These are phyloP conservation scores for Condylura cristata DNA, from an alignment of 2,113 vertebrate species.

Conservation along the genomic window DNA sequence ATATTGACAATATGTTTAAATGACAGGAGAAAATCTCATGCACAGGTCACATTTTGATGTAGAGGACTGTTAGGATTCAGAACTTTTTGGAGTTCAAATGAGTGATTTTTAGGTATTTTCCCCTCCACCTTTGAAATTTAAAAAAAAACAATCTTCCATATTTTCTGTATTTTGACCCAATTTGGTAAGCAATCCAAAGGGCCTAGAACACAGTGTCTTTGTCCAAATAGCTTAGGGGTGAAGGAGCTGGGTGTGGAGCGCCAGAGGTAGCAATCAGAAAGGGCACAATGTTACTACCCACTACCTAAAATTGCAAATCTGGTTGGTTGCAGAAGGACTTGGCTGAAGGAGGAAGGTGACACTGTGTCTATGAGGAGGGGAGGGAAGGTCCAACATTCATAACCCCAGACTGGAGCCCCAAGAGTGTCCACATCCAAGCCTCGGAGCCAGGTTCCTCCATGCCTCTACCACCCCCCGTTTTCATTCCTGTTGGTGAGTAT, in stretches of 20 bases:
- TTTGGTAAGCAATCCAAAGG: neutral
- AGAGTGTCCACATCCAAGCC: neutral
- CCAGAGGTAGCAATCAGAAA: neutral
- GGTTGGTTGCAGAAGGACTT: neutral
- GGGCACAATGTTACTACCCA: too few relatives aligned
- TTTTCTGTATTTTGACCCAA: neutral
- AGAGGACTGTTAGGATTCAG: too few relatives aligned
- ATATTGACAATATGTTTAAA: too few relatives aligned
- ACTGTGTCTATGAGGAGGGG: neutral
- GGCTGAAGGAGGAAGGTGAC: neutral
- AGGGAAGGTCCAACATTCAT: neutral
- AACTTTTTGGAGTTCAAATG: neutral
- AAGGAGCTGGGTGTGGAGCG: neutral
- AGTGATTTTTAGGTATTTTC: neutral
- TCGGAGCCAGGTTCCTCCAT: too few relatives aligned
- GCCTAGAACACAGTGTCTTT: neutral
- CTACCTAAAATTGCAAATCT: neutral
- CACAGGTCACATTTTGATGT: neutral
- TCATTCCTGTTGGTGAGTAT: neutral
- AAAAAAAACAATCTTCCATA: neutral
- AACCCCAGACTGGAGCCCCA: neutral
- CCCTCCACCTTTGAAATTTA: neutral
- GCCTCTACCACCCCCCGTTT: neutral
- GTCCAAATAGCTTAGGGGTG: too few relatives aligned
- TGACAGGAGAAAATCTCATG: neutral